phyloP scores from a whole-genome alignment of 92 coral and sea anemone species.

The Heliopora coerulea region DNA sequence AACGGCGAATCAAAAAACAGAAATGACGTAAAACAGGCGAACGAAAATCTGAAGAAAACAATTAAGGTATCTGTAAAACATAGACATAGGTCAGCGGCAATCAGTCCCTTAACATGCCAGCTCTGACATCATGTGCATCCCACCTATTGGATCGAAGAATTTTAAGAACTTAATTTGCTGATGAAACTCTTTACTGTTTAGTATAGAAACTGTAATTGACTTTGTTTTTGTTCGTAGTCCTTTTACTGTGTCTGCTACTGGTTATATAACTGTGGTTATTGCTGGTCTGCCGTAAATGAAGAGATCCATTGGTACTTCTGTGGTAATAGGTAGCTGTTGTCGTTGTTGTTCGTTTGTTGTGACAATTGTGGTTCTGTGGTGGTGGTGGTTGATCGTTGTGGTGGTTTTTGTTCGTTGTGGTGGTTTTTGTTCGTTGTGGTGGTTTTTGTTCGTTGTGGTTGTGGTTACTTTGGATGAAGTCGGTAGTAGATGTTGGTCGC shows the following conservation, averaged over 20 bases:
- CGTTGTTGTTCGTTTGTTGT: not conserved
- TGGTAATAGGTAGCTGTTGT: not conserved
- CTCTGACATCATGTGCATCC: no score
- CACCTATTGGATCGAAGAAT: no score
- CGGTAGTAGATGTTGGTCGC: no score
- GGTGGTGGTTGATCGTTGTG: not conserved
- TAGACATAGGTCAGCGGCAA: not conserved
- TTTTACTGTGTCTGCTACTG: no score
- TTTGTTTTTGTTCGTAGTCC: no score
- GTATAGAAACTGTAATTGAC: no score
- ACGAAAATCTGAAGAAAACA: constrained; percentile 10
- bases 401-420: not conserved
- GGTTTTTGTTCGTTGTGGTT: constrained; percentile 1
- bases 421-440: not conserved
- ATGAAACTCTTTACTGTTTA: no score
- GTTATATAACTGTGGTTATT: no score
- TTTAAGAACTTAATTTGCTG: no score
- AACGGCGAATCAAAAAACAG: not conserved
- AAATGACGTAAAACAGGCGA: not conserved
- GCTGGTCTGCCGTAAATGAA: no score
- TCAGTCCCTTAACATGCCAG: not conserved
- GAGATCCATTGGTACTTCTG: no score
- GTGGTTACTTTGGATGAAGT: not conserved
- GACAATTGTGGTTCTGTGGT: not conserved
- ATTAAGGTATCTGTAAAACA: constrained; percentile 25